Base-by-base conservation (phyloP, 2,888 invertebrate species). In the Spisula subtruncata region DNA sequence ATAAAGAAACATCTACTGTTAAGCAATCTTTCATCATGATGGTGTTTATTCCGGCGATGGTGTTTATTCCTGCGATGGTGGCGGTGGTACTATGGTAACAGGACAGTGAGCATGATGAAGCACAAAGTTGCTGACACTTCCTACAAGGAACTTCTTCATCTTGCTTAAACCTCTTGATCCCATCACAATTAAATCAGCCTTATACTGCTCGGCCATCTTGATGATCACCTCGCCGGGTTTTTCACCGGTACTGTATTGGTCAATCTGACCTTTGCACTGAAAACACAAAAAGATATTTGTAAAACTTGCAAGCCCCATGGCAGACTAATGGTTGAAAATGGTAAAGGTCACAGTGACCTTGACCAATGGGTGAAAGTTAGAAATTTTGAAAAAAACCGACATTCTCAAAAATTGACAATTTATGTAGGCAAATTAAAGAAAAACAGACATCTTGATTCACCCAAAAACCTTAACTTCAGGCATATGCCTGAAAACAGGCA, bases 261-360 rank as follows among this genome's bases (percentile, higher is more conserved):
- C 90, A n/a, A 86, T 81, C 60, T 90, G 90, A 81, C 90, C 90
- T 16, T 85, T 83, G 29, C 87, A 71, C 90, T 88, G 86, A 46
- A 81, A 51, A 81, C n/a, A 81, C n/a, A 51, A 83, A 18, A 60
- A 60, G 18, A 32, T 16, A 81, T 2, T 16, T 41, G 2, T 5
- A 41, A 35, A 41, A 18, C 32, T 80, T 80, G n/a, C n/a, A n/a
- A n/a, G n/a, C n/a, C n/a, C n/a, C n/a, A n/a, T n/a, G n/a, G n/a
- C n/a, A n/a, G n/a, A n/a, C n/a, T n/a, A n/a, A n/a, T n/a, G n/a
- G n/a, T n/a, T n/a, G n/a, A n/a, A n/a, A n/a, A n/a, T n/a, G n/a
- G n/a, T n/a, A n/a, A n/a, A n/a, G n/a, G n/a, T n/a, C n/a, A n/a
- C n/a, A n/a, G n/a, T n/a, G n/a, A n/a, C n/a, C n/a, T n/a, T n/a